Evolutionary conservation across 2,797 vertebrate genomes (phyloP).

Genomic region (Gallinago stenura): DNA sequence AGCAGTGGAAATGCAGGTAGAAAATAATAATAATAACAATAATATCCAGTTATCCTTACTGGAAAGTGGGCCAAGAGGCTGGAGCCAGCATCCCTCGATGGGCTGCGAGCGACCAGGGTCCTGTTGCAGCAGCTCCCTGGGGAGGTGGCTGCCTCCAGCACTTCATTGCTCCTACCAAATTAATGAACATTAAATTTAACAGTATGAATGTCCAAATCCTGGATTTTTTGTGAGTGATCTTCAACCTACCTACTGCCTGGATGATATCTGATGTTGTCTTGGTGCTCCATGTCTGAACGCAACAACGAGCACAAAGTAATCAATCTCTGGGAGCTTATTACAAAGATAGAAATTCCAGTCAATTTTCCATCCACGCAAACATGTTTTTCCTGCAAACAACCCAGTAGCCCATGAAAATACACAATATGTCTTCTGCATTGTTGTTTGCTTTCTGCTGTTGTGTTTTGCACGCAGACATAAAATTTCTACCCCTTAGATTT

Average conservation of each 20-base stretch:
- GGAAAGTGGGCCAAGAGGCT: background rate
- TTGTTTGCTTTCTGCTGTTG: background rate
- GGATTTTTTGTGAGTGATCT: background rate
- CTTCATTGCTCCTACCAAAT: background rate
- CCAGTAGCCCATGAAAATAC: background rate
- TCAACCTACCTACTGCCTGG: background rate
- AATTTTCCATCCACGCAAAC: background rate
- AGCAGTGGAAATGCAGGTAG: background rate
- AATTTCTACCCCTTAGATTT: background rate
- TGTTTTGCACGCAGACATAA: background rate
- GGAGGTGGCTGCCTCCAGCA: background rate
- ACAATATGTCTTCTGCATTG: background rate
- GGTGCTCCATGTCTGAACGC: accelerated
- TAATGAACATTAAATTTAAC: background rate
- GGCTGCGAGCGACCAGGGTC: background rate
- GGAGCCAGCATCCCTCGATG: background rate
- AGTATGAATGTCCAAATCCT: background rate
- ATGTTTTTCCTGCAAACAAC: background rate
- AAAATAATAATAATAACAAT: background rate
- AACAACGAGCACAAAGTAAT: background rate
- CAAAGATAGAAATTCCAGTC: background rate
- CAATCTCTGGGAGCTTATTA: background rate
- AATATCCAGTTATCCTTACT: background rate
- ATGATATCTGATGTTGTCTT: background rate
- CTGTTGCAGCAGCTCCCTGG: accelerated